Conservation (phyloP, 2,797 vertebrate genomes). For the Peromyscus attwateri region DNA sequence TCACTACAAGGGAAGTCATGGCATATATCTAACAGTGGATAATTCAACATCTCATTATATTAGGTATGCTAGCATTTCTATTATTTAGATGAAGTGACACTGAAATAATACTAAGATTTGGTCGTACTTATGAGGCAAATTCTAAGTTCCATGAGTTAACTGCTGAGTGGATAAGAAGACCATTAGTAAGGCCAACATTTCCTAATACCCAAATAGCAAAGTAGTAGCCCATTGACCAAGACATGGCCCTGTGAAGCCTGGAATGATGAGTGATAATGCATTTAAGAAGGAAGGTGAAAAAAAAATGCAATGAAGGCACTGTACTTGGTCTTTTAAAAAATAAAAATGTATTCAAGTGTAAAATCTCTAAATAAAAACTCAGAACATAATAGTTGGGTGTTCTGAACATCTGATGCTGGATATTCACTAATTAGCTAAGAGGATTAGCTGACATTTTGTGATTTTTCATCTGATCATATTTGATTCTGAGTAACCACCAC, state of each 20-base stretch:
- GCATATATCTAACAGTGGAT: constrained; percentile 5
- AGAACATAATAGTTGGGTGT: not conserved
- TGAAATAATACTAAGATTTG: constrained; percentile 27
- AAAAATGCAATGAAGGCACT: not conserved
- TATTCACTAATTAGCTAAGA: not conserved
- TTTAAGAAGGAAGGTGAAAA: not conserved
- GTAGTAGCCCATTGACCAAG: not conserved
- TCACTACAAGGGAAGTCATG: constrained; percentile 1
- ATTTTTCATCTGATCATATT: constrained; percentile 10
- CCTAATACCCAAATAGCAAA: not conserved
- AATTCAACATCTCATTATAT: constrained; percentile 54
- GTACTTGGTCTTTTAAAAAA: constrained; percentile 20
- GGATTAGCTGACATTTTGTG: constrained; percentile 45
- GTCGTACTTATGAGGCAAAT: not conserved
- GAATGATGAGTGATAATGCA: not conserved
- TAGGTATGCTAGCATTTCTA: not conserved
- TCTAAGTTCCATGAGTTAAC: not conserved
- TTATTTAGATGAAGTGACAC: constrained; percentile 8
- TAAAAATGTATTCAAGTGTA: not conserved
- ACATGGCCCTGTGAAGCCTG: not conserved
- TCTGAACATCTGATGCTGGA: constrained; percentile 57
- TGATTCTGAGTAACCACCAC: not conserved
- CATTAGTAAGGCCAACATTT: not conserved
- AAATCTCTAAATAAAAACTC: constrained; percentile 3
- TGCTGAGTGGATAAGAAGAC: not conserved